Conservation (phyloP, 2,888 invertebrate species). For the Hirtodrosophila cameraria region DNA sequence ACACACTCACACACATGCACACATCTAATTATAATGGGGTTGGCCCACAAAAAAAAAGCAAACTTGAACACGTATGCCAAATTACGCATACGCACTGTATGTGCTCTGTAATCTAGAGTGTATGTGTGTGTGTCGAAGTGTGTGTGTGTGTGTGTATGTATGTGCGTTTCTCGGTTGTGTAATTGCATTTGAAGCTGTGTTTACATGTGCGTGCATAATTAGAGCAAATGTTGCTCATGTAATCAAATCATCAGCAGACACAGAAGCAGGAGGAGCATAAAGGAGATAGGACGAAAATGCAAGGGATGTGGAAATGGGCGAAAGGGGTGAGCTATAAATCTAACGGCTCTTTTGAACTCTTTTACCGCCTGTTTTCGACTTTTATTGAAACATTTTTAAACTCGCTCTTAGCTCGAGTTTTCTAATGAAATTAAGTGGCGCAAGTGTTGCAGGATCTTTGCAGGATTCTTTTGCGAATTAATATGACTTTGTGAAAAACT, state of each 20-base stretch:
- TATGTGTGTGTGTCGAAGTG: slow-evolving; percentile 1
- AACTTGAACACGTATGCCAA: slow-evolving; percentile 30
- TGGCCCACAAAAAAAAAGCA: slow-evolving; percentile 21
- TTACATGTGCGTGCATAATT: slow-evolving; percentile 79
- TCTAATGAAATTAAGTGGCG: slow-evolving; percentile 42
- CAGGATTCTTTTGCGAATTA: slow-evolving; percentile 24
- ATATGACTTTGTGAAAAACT: slow-evolving; percentile 49
- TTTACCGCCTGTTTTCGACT: slow-evolving; percentile 19
- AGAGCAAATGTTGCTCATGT: slow-evolving; percentile 73
- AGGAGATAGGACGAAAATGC: not conserved
- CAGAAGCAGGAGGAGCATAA: slow-evolving; percentile 17
- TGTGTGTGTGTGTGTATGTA: slow-evolving; percentile 6
- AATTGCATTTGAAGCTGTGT: slow-evolving; percentile 71
- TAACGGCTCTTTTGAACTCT: slow-evolving; percentile 30
- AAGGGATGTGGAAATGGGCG: not conserved
- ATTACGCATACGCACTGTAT: slow-evolving; percentile 67
- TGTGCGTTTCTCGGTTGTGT: slow-evolving; percentile 38
- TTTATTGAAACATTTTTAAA: slow-evolving; percentile 19
- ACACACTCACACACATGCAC: not conserved
- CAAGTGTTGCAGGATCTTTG: not conserved
- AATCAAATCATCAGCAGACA: slow-evolving; percentile 71
- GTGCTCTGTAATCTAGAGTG: slow-evolving; percentile 50
- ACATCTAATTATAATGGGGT: slow-evolving; percentile 1
- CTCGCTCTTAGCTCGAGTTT: slow-evolving; percentile 23
- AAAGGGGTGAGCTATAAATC: not conserved